Evolutionary conservation across 1,140 invertebrate species (phyloP), one percentile per base, ranked within the genome.

Genomic region (Micrasema minimum): DNA sequence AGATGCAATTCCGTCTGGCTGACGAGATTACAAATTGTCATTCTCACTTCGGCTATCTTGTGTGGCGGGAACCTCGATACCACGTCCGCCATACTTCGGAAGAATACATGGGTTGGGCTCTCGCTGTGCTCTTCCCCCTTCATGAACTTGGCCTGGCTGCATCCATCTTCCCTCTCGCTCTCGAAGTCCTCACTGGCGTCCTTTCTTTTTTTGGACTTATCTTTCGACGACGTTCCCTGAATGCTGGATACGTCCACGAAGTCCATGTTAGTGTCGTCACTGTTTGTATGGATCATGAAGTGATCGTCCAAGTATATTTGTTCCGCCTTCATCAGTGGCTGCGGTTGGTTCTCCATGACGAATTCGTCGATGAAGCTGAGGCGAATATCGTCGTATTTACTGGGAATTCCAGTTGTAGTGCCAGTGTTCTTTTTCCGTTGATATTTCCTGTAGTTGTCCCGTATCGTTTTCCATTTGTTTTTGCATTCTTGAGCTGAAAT

Each of bases 401-500:
- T 31, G 26, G 26, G 26, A 31, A 31, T 31, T 4, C 26, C 26
- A 4, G 26, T 31, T 4, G 26, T 4, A 2, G 45, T 16, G 6
- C 20, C 20, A 20, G 3, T 48, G 45, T 2, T 3, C 14, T 20
- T 20, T 48, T 48, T 48, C 2, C 14, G 14, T 48, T 48, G 14
- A 48, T 48, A 16, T 20, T 20, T 48, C 14, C 45, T 14, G 10
- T 48, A 48, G 14, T 14, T 16, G 45, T 48, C 45, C 10, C 45
- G 14, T 48, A 48, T 48, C 20, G 45, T 48, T 20, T 48, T 48
- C 45, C 45, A 48, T 20, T 48, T 48, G 6, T 14, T 16, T 48
- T 48, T 48, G 45, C 45, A 48, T 10, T 48, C 45, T 48, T 14
- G 14, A 2, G 45, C 45, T 48, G 45, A 48, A 48, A 48, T 31